A percentile compares a stretch with the other conserved stretches of the same genome.
These are phyloP conservation scores for Margaritifera margaritifera DNA, from an alignment of 2,888 invertebrate genomes.

Conservation along the genomic window DNA sequence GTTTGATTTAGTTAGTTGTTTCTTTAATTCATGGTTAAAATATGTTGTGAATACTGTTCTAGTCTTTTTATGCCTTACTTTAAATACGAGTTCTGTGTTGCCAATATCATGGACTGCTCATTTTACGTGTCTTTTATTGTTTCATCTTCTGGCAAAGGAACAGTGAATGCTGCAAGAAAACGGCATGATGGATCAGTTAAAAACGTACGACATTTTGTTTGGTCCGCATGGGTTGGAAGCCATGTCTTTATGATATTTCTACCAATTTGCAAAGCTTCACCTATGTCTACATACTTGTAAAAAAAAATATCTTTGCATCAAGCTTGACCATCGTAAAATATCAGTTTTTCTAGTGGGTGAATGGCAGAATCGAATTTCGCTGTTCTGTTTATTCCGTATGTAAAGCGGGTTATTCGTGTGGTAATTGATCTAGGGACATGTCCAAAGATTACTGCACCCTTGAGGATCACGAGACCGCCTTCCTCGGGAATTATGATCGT, in stretches of 20 bases:
- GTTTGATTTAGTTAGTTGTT: too few species aligned
- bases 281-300: slow-evolving; percentile 24
- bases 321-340: slow-evolving; percentile 17
- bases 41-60: too few species aligned
- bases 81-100: too few species aligned
- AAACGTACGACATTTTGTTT: too few species aligned
- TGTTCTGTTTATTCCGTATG: slow-evolving; percentile 32
- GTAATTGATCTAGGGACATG: slow-evolving; percentile 31
- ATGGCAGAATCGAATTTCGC: slow-evolving; percentile 20
- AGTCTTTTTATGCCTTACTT: too few species aligned
- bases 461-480: slow-evolving; percentile 35
- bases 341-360: slow-evolving; percentile 22
- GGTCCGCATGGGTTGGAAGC: too few species aligned
- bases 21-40: too few species aligned
- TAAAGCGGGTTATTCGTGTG: slow-evolving; percentile 25
- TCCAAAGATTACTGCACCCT: slow-evolving; percentile 40
- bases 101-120: too few species aligned
- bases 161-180: too few species aligned
- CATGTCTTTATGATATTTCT: background rate
- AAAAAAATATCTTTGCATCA: slow-evolving; percentile 30
- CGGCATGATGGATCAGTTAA: too few species aligned
- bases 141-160: too few species aligned
- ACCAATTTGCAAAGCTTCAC: slow-evolving; percentile 20
- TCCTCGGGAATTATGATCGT: slow-evolving; percentile 24
- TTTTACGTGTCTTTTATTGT: too few species aligned